phyloP scores from a whole-genome alignment of 2,113 vertebrate species.

The Xerus inauris region DNA sequence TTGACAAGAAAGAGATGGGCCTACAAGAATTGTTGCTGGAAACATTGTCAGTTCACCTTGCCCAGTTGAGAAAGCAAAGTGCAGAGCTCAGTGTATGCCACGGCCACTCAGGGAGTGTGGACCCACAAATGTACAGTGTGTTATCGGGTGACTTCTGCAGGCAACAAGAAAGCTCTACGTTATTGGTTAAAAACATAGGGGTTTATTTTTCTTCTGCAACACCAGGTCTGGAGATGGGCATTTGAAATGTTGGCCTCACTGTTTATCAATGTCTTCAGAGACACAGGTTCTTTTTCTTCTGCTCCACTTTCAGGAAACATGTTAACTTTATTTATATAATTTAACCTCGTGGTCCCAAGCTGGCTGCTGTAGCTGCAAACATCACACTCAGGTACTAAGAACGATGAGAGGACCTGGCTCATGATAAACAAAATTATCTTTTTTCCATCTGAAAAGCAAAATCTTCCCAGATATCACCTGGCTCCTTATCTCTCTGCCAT shows the following conservation, averaged over 20 bases:
- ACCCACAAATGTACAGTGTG: too few species aligned
- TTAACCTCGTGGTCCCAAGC: not conserved
- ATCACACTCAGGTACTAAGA: not conserved
- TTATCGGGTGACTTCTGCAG: fast-evolving
- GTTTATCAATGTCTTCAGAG: not conserved
- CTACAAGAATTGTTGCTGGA: not conserved
- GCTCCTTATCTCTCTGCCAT: fast-evolving
- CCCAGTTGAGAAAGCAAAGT: not conserved
- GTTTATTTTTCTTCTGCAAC: not conserved
- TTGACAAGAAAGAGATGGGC: not conserved
- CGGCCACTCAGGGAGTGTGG: not conserved
- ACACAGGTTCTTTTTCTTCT: not conserved
- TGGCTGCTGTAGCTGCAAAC: not conserved
- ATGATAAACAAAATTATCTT: too few species aligned
- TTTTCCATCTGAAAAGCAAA: not conserved
- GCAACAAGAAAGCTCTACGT: not conserved
- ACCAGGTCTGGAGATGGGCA: not conserved
- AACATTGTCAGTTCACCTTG: not conserved
- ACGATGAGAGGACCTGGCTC: not conserved
- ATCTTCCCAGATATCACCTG: not conserved
- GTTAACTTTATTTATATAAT: too few species aligned
- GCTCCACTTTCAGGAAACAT: not conserved
- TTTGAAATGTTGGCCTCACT: fast-evolving
- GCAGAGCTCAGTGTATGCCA: too few species aligned
- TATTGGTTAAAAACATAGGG: fast-evolving